Conservation (phyloP, 2,888 invertebrate species). For the Lithophane ornitopus region DNA sequence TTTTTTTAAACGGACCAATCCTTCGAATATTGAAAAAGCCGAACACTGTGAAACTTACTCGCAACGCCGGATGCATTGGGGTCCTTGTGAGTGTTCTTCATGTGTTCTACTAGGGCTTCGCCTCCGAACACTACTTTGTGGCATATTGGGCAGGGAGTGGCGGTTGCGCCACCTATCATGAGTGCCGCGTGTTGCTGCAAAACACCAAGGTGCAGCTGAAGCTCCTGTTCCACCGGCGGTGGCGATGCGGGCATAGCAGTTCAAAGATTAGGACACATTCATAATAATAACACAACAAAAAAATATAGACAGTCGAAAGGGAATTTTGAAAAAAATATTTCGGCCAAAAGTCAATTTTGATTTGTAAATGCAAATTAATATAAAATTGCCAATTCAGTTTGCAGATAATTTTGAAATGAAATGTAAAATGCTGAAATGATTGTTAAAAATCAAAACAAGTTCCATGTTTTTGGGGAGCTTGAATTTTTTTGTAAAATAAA, state of each 20-base stretch:
- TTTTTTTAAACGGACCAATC: slow-evolving; percentile 63
- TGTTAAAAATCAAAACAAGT: slow-evolving; percentile 26
- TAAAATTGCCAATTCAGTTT: slow-evolving; percentile 39
- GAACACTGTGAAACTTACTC: slow-evolving; percentile 93
- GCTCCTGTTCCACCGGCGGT: slow-evolving; percentile 92
- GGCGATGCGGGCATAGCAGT: slow-evolving; percentile 88
- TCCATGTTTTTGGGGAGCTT: slow-evolving; percentile 20
- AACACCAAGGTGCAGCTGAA: slow-evolving; percentile 98
- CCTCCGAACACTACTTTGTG: slow-evolving; percentile 98
- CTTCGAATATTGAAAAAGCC: slow-evolving; percentile 65
- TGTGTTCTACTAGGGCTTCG: slow-evolving; percentile 98
- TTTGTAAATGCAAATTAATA: slow-evolving; percentile 45
- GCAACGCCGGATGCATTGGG: slow-evolving; percentile 97
- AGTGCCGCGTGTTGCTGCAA: slow-evolving; percentile 98
- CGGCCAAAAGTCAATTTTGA: slow-evolving; percentile 79
- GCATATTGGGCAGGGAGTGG: slow-evolving; percentile 97
- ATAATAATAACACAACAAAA: slow-evolving; percentile 74
- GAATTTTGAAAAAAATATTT: slow-evolving; percentile 78
- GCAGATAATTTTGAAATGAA: slow-evolving; percentile 59
- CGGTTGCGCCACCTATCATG: slow-evolving; percentile 97
- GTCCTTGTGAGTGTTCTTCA: slow-evolving; percentile 98
- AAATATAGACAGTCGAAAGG: slow-evolving; percentile 72
- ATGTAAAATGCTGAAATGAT: slow-evolving; percentile 43
- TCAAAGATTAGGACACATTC: slow-evolving; percentile 85
- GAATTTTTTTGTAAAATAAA: not conserved